A percentile compares a stretch with the other conserved stretches of the same genome.
Evolutionary conservation across 1,140 invertebrate genomes (phyloP).

Genomic region (Globodera rostochiensis): DNA sequence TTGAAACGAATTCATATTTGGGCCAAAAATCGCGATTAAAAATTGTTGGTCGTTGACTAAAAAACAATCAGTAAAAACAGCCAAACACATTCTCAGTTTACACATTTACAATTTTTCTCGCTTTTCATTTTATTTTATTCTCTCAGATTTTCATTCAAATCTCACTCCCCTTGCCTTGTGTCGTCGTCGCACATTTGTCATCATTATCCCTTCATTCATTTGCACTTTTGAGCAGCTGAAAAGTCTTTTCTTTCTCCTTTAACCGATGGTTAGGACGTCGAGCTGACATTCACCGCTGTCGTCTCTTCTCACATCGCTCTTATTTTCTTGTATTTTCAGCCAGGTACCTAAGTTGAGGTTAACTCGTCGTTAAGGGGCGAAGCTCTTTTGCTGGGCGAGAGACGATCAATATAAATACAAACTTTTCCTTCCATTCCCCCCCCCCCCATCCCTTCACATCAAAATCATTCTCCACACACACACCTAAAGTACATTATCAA

Average conservation of each 20-base stretch:
- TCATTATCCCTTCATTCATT: neutral
- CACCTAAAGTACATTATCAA: neutral
- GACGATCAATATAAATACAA: neutral
- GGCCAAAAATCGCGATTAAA: too few relatives aligned
- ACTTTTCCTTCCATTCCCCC: neutral
- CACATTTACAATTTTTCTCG: neutral
- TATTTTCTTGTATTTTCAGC: neutral
- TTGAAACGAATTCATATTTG: too few relatives aligned
- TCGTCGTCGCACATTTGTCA: neutral
- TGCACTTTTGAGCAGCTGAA: neutral
- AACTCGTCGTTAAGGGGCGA: neutral
- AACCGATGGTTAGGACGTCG: neutral
- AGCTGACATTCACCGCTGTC: neutral
- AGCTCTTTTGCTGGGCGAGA: neutral
- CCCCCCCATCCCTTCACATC: neutral
- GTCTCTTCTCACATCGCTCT: neutral
- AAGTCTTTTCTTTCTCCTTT: neutral
- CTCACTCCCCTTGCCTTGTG: neutral
- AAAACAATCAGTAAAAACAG: too few relatives aligned
- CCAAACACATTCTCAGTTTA: neutral
- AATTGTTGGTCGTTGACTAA: too few relatives aligned
- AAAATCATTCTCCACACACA: neutral
- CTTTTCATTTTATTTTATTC: neutral
- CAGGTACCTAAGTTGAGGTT: neutral
- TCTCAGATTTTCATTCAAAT: neutral